phyloP scores from a whole-genome alignment of 1,140 invertebrate species.

The Nebria ingens region DNA sequence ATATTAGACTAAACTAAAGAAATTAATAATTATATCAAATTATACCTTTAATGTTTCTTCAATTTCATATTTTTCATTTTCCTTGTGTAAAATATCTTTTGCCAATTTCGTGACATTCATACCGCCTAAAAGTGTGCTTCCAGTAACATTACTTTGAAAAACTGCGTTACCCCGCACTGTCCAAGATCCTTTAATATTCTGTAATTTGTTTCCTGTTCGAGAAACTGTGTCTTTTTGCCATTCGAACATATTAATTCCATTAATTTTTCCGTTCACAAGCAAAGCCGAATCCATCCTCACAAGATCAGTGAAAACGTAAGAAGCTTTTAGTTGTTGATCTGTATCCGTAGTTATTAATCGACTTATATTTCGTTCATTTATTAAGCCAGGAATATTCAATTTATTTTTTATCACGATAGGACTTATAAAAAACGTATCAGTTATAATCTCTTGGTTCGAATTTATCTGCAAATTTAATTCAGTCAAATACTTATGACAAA shows the following conservation, averaged over 20 bases:
- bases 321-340: constrained; percentile 25
- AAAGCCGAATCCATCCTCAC: constrained; percentile 19
- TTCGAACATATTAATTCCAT: constrained; percentile 23
- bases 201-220: constrained; percentile 14
- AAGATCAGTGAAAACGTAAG: constrained; percentile 24
- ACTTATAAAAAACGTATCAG: constrained; percentile 27
- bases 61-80: background rate
- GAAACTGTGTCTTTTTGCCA: constrained; percentile 29
- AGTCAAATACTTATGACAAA: background rate
- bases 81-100: constrained; percentile 14
- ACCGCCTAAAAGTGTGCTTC: constrained; percentile 27
- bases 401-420: constrained; percentile 27
- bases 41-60: background rate
- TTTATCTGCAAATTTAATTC: constrained; percentile 15
- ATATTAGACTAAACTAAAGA: too few species aligned
- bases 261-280: constrained; percentile 22
- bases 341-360: constrained; percentile 29
- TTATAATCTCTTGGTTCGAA: constrained; percentile 21
- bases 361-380: constrained; percentile 28
- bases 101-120: constrained; percentile 25
- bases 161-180: constrained; percentile 27
- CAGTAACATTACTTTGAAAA: constrained; percentile 26
- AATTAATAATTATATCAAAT: background rate
- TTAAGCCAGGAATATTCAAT: constrained; percentile 18
- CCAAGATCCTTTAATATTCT: constrained; percentile 31